phyloP scores from a whole-genome alignment of 1,140 invertebrate genomes.

The Andrena cerasifolii region DNA sequence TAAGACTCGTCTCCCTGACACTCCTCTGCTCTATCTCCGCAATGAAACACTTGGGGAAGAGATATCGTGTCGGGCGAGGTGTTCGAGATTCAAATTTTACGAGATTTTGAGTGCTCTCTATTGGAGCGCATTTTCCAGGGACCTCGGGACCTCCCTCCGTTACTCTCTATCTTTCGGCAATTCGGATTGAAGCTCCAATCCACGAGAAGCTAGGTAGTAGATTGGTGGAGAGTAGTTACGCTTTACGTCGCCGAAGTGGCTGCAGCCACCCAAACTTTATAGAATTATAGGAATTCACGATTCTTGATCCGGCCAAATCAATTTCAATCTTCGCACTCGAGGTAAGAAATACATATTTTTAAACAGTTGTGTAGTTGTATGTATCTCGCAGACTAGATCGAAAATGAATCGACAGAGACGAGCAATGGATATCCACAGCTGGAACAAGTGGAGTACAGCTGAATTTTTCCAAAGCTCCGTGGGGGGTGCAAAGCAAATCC shows the following conservation, averaged over 20 bases:
- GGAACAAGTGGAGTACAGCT: neutral
- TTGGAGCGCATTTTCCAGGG: slow-evolving; percentile 61
- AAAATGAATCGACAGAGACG: slow-evolving; percentile 1
- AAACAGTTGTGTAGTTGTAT: too few species aligned
- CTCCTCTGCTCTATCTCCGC: neutral
- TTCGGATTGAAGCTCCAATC: slow-evolving; percentile 16
- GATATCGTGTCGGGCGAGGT: slow-evolving; percentile 20
- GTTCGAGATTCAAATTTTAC: slow-evolving; percentile 66
- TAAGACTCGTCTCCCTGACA: neutral
- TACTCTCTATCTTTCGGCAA: slow-evolving; percentile 2
- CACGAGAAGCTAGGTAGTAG: neutral
- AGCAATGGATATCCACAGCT: too few species aligned
- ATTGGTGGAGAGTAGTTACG: neutral
- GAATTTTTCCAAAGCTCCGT: neutral
- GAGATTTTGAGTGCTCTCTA: slow-evolving; percentile 68
- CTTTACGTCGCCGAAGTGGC: slow-evolving; percentile 17
- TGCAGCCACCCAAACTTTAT: slow-evolving; percentile 10
- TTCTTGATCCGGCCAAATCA: neutral
- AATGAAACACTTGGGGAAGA: slow-evolving; percentile 1
- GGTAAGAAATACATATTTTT: too few species aligned
- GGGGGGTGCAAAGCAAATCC: slow-evolving; percentile 22
- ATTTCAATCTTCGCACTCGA: slow-evolving; percentile 9
- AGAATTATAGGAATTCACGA: slow-evolving; percentile 10
- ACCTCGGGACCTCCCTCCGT: slow-evolving; percentile 21
- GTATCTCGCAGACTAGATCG: too few species aligned